Evolutionary conservation across 2,888 invertebrate species (phyloP).

Genomic region (Lasioglossum zephyrum): DNA sequence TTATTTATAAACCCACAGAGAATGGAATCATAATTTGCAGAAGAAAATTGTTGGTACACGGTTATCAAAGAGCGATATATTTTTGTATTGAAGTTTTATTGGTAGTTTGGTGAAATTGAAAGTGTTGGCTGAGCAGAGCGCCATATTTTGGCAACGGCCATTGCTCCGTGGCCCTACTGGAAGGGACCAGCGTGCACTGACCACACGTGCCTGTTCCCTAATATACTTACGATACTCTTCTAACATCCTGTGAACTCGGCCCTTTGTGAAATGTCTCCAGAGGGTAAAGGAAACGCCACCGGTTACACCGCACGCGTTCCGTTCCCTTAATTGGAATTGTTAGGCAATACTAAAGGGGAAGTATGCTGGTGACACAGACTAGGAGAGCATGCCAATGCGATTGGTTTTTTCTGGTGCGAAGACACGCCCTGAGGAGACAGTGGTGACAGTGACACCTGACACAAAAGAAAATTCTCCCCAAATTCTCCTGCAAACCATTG

Average conservation of each 20-base stretch:
- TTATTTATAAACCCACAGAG: neutral
- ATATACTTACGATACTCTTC: slow-evolving; percentile 69
- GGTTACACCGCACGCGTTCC: neutral
- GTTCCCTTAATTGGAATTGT: slow-evolving; percentile 27
- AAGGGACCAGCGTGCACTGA: slow-evolving; percentile 30
- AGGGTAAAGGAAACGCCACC: slow-evolving; percentile 49
- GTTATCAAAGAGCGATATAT: neutral
- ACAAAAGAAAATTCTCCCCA: neutral
- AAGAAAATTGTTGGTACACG: neutral
- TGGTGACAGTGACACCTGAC: neutral
- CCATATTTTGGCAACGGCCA: slow-evolving; percentile 44
- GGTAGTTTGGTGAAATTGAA: too few species aligned
- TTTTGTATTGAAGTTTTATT: neutral
- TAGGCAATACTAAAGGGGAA: slow-evolving; percentile 58
- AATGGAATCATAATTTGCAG: neutral
- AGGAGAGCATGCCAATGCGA: slow-evolving; percentile 65
- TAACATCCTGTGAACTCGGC: slow-evolving; percentile 76
- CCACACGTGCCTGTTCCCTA: slow-evolving; percentile 66
- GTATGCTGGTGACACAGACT: slow-evolving; percentile 69
- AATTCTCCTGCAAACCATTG: neutral
- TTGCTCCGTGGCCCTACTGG: slow-evolving; percentile 52
- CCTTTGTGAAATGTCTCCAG: slow-evolving; percentile 75
- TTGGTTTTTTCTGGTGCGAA: slow-evolving; percentile 13
- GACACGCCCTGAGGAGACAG: neutral
- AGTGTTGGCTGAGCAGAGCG: neutral